Conservation (phyloP, 2,113 vertebrate species). For the Eira barbara region DNA sequence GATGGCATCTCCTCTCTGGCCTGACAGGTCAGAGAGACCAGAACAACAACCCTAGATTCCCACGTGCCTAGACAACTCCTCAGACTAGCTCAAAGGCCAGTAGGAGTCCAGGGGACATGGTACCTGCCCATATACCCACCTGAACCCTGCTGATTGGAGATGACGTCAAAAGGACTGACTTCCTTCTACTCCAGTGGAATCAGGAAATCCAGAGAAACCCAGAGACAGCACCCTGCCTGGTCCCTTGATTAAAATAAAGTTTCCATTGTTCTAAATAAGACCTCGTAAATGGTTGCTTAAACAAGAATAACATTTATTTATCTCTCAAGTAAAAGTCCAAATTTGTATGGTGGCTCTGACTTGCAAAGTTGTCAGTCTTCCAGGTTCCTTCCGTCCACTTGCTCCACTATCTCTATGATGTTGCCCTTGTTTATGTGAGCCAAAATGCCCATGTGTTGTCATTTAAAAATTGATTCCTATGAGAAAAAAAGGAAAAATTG, state of each 20-base stretch:
- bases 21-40: background rate
- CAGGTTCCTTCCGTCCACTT: background rate
- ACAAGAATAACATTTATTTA: constrained; percentile 5
- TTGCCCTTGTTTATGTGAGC: background rate
- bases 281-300: background rate
- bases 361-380: background rate
- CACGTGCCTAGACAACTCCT: background rate
- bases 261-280: background rate
- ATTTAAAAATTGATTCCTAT: constrained; percentile 18
- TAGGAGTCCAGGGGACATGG: background rate
- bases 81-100: background rate
- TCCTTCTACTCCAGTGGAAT: background rate
- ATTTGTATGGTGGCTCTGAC: background rate
- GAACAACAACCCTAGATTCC: background rate
- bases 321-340: constrained; percentile 5
- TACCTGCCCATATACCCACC: background rate
- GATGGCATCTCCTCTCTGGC: background rate
- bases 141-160: background rate
- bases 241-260: background rate
- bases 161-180: background rate
- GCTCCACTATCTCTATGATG: background rate
- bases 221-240: background rate
- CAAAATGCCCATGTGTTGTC: background rate
- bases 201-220: constrained; percentile 10
- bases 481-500: background rate